Evolutionary conservation across 2,888 invertebrate species (phyloP).

Genomic region (Tachina grossa): DNA sequence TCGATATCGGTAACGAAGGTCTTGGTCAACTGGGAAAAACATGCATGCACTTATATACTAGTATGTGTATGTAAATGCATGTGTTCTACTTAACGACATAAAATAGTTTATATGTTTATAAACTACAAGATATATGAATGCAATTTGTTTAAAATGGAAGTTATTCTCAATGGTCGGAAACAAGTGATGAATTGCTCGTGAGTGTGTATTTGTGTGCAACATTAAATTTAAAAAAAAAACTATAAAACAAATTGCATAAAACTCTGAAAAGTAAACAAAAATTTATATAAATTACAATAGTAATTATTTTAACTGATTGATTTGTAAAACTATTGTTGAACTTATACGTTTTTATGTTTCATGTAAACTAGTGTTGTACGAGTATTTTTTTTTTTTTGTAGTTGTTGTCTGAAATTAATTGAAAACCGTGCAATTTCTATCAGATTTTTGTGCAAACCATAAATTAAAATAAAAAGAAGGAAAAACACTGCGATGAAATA

Average conservation of each 20-base stretch:
- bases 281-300: slow-evolving; percentile 59
- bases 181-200: slow-evolving; percentile 62
- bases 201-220: slow-evolving; percentile 3
- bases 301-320: slow-evolving; percentile 66
- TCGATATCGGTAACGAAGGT: no score
- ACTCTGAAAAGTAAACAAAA: slow-evolving; percentile 24
- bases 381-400: slow-evolving; percentile 30
- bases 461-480: slow-evolving; percentile 42
- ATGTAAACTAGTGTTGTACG: slow-evolving; percentile 27
- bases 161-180: slow-evolving; percentile 60
- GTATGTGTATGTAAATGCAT: background rate
- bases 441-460: slow-evolving; percentile 56
- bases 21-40: no score
- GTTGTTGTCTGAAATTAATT: slow-evolving; percentile 52
- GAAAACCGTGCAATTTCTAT: slow-evolving; percentile 65
- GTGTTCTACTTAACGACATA: slow-evolving; percentile 32
- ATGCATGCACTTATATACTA: background rate
- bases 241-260: slow-evolving; percentile 40
- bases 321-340: slow-evolving; percentile 59
- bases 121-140: slow-evolving; percentile 69
- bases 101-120: slow-evolving; percentile 64
- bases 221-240: slow-evolving; percentile 51
- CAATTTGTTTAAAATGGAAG: slow-evolving; percentile 65
- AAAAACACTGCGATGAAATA: slow-evolving; percentile 11
- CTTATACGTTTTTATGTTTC: slow-evolving; percentile 3